Evolutionary conservation across 2,888 invertebrate genomes (phyloP), one percentile per base, ranked within the genome.

Genomic region (Xestoiulus laeticollis): DNA sequence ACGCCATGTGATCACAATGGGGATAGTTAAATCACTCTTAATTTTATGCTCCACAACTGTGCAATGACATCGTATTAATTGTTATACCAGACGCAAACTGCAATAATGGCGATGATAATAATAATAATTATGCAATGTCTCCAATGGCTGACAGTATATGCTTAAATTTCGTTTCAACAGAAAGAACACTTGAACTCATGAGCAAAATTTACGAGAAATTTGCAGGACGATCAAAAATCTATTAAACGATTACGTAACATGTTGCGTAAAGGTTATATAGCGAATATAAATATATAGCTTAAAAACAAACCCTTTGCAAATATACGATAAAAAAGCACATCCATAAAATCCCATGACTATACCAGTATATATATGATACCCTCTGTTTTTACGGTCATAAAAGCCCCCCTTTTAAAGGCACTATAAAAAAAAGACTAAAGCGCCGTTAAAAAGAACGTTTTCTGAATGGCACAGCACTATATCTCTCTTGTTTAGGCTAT

Each of bases 11-110:
- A 38, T 38, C 33, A 85, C 44, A 85, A 85, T 14, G 44, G 85
- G 85, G 78, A 78, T 32, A 32, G 85, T 85, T 85, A 85, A 85
- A 85, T 85, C 44, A 44, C 44, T 44, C 85, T 85, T 85, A 85
- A 85, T 85, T 85, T 19, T 85, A 85, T 85, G 85, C 85, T 19
- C 44, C 78, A 78, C 26, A 78, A 78, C 68, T 26, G 68, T 8
- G 68, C 68, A 68, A 68, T 68, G 68, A 5, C 78, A 30, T 78
- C 78, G 78, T 78, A 22, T 78, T 30, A 78, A 78, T 26, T 30
- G 78, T 30, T 78, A 30, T 78, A 78, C 78, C 30, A 78, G 78
- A 78, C 78, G 78, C 78, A 30, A 78, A 68, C 68, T 26, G 22
- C 68, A 59, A 59, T 59, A 59, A 59, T n/a, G 59, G 5, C 68